Percentiles rank a stretch among this genome's conserved stretches.
Evolutionary conservation across 2,113 vertebrate genomes (phyloP).

Genomic region (Craseonycteris thonglongyai): DNA sequence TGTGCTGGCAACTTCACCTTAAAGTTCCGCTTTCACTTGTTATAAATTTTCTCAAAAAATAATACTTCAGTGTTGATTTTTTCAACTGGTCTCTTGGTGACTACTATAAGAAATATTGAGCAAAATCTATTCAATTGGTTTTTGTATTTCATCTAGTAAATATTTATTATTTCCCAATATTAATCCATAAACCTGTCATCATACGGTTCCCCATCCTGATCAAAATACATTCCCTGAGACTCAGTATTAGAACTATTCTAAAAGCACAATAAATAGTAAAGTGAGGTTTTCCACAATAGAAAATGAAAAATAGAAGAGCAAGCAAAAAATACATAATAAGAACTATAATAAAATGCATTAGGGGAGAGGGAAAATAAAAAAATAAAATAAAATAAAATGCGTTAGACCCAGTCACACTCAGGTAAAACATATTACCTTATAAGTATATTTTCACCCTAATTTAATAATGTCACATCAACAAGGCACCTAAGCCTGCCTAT

Average conservation of each 20-base stretch:
- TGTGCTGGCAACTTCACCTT: slow-evolving; percentile 15
- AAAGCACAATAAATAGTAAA: slow-evolving; percentile 52
- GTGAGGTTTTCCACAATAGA: slow-evolving; percentile 38
- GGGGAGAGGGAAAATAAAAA: too few species aligned
- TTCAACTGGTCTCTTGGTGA: slow-evolving; percentile 53
- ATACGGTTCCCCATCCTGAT: slow-evolving; percentile 32
- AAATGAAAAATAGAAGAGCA: slow-evolving; percentile 44
- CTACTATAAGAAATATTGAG: slow-evolving; percentile 14
- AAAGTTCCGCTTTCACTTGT: slow-evolving; percentile 35
- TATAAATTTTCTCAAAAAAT: slow-evolving; percentile 61
- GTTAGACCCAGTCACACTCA: background rate
- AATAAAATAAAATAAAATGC: slow-evolving; percentile 17
- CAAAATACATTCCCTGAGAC: slow-evolving; percentile 43
- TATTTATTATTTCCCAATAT: slow-evolving; percentile 61
- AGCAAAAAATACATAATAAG: slow-evolving; percentile 17
- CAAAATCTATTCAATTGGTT: slow-evolving; percentile 57
- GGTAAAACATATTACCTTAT: slow-evolving; percentile 6
- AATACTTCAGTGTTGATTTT: slow-evolving; percentile 39
- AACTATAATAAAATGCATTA: background rate
- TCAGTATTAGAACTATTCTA: slow-evolving; percentile 8
- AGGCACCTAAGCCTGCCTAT: background rate
- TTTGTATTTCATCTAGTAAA: slow-evolving; percentile 54
- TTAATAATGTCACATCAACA: slow-evolving; percentile 7
- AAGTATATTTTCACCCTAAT: background rate
- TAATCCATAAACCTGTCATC: slow-evolving; percentile 60